Evolutionary conservation across 2,888 invertebrate species (phyloP).

Genomic region (Graphium colonna): DNA sequence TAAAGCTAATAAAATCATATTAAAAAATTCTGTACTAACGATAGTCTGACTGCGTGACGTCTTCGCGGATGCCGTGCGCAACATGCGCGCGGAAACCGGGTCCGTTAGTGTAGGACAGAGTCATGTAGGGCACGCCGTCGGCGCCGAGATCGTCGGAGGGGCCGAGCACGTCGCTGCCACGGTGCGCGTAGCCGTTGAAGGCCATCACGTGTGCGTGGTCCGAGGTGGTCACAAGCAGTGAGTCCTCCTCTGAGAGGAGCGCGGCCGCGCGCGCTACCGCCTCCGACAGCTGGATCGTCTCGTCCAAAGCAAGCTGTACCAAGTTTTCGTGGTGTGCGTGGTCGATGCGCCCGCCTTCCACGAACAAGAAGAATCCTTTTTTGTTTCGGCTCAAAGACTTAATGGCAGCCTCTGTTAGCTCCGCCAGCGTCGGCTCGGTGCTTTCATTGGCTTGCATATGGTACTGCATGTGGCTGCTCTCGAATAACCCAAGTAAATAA

Average conservation of each 20-base stretch:
- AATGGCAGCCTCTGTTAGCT: conserved; percentile 82
- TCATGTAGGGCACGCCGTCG: conserved; percentile 78
- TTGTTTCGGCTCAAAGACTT: conserved; percentile 81
- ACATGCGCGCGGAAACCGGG: conserved; percentile 70
- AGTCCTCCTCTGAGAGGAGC: conserved; percentile 78
- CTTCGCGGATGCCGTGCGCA: conserved; percentile 58
- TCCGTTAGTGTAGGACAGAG: conserved; percentile 83
- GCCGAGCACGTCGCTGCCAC: conserved; percentile 66
- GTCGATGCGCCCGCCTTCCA: too few relatives aligned
- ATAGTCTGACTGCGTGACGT: conserved; percentile 55
- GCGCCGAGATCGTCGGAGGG: conserved; percentile 57
- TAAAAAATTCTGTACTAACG: conserved; percentile 35
- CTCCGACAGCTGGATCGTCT: conserved; percentile 82
- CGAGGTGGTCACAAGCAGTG: conserved; percentile 87
- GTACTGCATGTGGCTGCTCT: conserved; percentile 82
- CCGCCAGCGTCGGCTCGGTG: conserved; percentile 68
- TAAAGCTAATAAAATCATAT: too few relatives aligned
- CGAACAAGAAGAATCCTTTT: conserved; percentile 88
- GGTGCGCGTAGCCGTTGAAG: conserved; percentile 83
- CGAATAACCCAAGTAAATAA: conserved; percentile 82
- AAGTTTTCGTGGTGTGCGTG: conserved; percentile 83
- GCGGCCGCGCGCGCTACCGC: conserved; percentile 75
- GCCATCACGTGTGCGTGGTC: conserved; percentile 89
- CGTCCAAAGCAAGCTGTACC: conserved; percentile 82
- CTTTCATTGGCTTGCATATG: conserved; percentile 76